phyloP scores from a whole-genome alignment of 35 echinoderm and acorn worm species.

The Ptychodera flava region DNA sequence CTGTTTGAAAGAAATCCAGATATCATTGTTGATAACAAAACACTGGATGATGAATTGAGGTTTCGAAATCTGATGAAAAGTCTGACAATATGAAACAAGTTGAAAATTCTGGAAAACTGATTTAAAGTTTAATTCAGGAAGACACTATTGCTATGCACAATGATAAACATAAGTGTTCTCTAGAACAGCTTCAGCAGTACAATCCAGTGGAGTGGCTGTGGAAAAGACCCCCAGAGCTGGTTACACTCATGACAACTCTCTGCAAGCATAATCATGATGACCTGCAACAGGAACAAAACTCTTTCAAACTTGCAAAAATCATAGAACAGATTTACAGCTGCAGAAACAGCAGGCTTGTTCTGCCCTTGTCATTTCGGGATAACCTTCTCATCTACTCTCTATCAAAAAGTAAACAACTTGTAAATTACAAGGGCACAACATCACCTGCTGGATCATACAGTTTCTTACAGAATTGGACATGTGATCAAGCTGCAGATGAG shows the following conservation, averaged over 20 bases:
- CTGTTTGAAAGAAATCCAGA: too few species aligned
- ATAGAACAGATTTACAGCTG: conserved; percentile 17
- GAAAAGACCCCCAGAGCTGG: neutral
- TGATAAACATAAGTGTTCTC: too few species aligned
- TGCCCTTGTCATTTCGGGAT: conserved; percentile 6
- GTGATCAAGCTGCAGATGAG: neutral
- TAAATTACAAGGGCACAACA: neutral
- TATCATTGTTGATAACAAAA: too few species aligned
- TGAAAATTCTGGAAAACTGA: too few species aligned
- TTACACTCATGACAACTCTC: neutral
- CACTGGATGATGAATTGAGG: too few species aligned
- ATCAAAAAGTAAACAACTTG: conserved; percentile 12
- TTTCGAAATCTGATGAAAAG: too few species aligned
- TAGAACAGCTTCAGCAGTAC: neutral
- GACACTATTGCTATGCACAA: too few species aligned
- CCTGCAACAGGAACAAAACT: neutral
- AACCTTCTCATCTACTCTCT: neutral
- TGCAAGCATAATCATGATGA: neutral
- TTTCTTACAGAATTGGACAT: neutral
- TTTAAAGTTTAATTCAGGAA: too few species aligned
- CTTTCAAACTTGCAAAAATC: neutral
- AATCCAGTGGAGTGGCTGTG: conserved; percentile 4
- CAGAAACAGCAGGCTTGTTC: neutral
- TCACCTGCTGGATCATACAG: neutral
- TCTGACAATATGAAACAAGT: too few species aligned